phyloP scores from a whole-genome alignment of 1,140 invertebrate species.

The Pachypeltis micranthus region DNA sequence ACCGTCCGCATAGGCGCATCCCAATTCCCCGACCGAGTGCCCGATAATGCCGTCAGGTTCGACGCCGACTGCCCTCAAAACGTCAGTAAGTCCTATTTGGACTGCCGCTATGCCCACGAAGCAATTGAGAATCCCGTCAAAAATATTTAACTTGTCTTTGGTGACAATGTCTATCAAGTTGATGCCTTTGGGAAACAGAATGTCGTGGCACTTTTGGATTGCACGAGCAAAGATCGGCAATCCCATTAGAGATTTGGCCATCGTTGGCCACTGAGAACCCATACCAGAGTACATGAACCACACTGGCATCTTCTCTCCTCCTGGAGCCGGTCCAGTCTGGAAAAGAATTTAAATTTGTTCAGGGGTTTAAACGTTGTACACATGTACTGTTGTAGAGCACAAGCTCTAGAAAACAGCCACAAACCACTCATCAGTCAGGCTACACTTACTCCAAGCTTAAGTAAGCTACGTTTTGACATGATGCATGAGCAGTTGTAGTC shows the following conservation, averaged over 20 bases:
- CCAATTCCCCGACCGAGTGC: conserved; percentile 53
- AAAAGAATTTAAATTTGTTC: too few species aligned
- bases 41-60: conserved; percentile 53
- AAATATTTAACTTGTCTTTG: conserved; percentile 41
- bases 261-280: conserved; percentile 53
- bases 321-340: neutral
- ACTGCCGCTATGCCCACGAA: conserved; percentile 68
- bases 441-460: too few species aligned
- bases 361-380: conserved; percentile 18
- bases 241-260: conserved; percentile 47
- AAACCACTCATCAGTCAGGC: conserved; percentile 34
- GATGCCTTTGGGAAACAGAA: conserved; percentile 44
- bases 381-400: conserved; percentile 11
- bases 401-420: conserved; percentile 12
- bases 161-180: conserved; percentile 50
- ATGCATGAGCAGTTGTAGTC: too few species aligned
- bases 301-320: conserved; percentile 45
- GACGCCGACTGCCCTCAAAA: conserved; percentile 42
- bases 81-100: conserved; percentile 54
- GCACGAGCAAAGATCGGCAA: conserved; percentile 53
- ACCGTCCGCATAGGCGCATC: conserved; percentile 60
- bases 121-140: conserved; percentile 48
- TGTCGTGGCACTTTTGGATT: conserved; percentile 43
- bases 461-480: too few species aligned
- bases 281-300: conserved; percentile 64